phyloP scores from a whole-genome alignment of 2,888 invertebrate species.

The Phyllotreta cruciferae region DNA sequence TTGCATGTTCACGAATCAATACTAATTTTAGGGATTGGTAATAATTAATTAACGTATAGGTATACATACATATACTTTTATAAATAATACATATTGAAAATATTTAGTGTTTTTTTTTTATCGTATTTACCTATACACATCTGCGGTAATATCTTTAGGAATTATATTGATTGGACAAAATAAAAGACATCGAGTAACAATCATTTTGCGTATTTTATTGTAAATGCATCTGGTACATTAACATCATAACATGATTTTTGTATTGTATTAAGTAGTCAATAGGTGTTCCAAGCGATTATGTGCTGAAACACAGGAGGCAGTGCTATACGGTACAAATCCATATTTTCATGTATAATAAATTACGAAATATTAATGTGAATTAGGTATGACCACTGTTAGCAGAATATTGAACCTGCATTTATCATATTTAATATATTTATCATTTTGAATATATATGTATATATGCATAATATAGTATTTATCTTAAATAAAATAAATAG shows the following conservation, averaged over 20 bases:
- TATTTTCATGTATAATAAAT: conserved; percentile 33
- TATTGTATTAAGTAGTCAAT: conserved; percentile 61
- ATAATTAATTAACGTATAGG: too few species aligned
- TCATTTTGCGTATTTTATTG: conserved; percentile 62
- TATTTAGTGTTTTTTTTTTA: too few species aligned
- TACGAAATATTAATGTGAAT: conserved; percentile 21
- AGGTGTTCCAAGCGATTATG: conserved; percentile 62
- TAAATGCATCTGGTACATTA: conserved; percentile 62
- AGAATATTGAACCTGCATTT: conserved; percentile 18
- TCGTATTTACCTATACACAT: too few species aligned
- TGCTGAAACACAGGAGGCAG: conserved; percentile 62
- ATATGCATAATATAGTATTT: too few species aligned
- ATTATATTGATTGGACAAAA: conserved; percentile 14
- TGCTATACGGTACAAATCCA: conserved; percentile 60
- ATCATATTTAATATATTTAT: neutral
- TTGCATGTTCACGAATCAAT: too few species aligned
- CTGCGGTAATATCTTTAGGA: too few species aligned
- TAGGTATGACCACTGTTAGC: conserved; percentile 18
- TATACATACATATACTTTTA: too few species aligned
- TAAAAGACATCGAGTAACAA: conserved; percentile 52
- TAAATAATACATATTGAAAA: too few species aligned
- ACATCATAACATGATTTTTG: conserved; percentile 60
- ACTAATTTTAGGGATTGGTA: too few species aligned
- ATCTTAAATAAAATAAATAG: too few species aligned
- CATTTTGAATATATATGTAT: too few species aligned